Evolutionary conservation across 2,888 invertebrate genomes (phyloP).

Genomic region (Drosophila bunnanda): DNA sequence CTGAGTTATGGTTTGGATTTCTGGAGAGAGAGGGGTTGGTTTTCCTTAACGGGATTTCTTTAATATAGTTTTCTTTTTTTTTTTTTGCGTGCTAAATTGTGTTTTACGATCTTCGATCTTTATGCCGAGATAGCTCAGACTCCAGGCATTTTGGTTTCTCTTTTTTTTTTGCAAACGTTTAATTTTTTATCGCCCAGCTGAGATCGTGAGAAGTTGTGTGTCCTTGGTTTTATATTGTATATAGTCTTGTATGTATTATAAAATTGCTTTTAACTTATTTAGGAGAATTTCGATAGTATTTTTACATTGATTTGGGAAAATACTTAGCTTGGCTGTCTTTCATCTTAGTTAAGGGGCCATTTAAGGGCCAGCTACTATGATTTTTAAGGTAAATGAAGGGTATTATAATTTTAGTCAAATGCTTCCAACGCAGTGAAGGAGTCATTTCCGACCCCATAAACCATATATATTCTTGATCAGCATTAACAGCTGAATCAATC

Average conservation of each 20-base stretch:
- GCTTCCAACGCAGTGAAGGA: no score
- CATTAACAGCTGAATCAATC: no score
- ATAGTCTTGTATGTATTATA: neutral
- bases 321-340: no score
- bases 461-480: no score
- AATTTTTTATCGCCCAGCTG: constrained; percentile 53
- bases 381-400: no score
- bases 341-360: no score
- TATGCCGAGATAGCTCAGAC: constrained; percentile 53
- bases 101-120: constrained; percentile 57
- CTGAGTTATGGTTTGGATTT: constrained; percentile 62
- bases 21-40: constrained; percentile 58
- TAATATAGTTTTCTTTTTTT: constrained; percentile 10
- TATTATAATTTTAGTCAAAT: no score
- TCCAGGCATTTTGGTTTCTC: constrained; percentile 29
- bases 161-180: constrained; percentile 63
- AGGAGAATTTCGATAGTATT: neutral
- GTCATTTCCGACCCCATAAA: no score
- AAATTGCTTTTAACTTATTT: neutral
- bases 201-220: constrained; percentile 71
- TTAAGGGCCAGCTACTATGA: no score
- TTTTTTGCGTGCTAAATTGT: constrained; percentile 68
- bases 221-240: constrained; percentile 16
- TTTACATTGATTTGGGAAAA: neutral
- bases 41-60: constrained; percentile 35